Conservation (phyloP, 2,797 vertebrate genomes). For the Bryconaethiops microstoma region DNA sequence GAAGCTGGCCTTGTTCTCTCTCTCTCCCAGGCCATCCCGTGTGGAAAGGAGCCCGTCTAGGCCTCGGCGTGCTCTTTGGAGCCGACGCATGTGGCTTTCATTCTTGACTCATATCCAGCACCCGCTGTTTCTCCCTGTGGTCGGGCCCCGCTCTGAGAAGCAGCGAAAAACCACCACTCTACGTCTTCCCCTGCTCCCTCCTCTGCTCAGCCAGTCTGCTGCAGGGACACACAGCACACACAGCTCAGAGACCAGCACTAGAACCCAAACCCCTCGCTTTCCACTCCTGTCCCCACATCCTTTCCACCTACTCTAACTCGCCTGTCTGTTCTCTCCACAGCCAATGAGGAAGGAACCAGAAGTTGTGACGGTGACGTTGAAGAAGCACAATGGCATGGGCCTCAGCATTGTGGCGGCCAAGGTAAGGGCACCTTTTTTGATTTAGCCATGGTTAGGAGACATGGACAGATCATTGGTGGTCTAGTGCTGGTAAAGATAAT, state of each 20-base stretch:
- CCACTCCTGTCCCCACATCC: not conserved
- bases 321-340: constrained; percentile 66
- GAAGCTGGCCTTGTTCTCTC: constrained; percentile 30
- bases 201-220: constrained; percentile 39
- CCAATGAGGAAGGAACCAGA: constrained; percentile 96
- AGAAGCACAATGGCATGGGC: constrained; percentile 99
- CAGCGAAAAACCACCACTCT: constrained; percentile 34
- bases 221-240: constrained; percentile 17
- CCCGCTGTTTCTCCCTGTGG: constrained; percentile 75
- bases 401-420: constrained; percentile 98
- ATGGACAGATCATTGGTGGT: not conserved
- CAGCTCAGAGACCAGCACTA: constrained; percentile 19
- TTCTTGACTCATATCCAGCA: constrained; percentile 78
- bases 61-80: constrained; percentile 39
- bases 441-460: not conserved
- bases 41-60: constrained; percentile 47
- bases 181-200: constrained; percentile 28
- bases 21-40: constrained; percentile 35
- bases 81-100: constrained; percentile 77
- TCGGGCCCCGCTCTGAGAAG: constrained; percentile 47
- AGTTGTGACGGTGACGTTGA: constrained; percentile 95
- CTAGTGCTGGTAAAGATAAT: not conserved
- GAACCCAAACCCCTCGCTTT: not conserved
- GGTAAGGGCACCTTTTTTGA: constrained; percentile 75
- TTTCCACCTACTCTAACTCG: constrained; percentile 45